Conservation (phyloP, 1,140 invertebrate genomes). For the Camponotus pennsylvanicus region DNA sequence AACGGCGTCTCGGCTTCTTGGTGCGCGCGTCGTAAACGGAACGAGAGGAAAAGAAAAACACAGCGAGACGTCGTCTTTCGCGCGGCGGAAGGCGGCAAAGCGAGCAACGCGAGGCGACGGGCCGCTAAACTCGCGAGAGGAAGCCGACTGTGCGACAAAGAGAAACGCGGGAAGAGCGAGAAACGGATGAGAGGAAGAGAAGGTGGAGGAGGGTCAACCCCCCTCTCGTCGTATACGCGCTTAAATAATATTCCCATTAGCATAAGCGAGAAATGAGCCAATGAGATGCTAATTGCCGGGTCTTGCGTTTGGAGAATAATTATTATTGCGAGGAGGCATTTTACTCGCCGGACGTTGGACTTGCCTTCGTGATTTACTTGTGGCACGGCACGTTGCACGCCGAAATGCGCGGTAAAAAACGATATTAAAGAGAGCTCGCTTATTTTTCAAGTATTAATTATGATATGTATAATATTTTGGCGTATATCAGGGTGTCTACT, state of each 20-base stretch:
- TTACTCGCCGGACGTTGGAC: slow-evolving; percentile 41
- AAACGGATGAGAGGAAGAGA: slow-evolving; percentile 32
- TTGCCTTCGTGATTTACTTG: slow-evolving; percentile 50
- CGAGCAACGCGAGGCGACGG: slow-evolving; percentile 55
- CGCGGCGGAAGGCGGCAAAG: slow-evolving; percentile 74
- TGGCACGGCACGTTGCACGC: slow-evolving; percentile 1
- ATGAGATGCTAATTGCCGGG: slow-evolving; percentile 83
- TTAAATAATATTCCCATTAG: slow-evolving; percentile 82
- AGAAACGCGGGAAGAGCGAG: slow-evolving; percentile 35
- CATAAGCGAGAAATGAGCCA: slow-evolving; percentile 81
- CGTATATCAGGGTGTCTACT: too few relatives aligned
- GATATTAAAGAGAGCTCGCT: slow-evolving; percentile 9
- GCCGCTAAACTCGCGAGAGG: slow-evolving; percentile 33
- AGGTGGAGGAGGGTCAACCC: slow-evolving; percentile 52
- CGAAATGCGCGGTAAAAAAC: neutral
- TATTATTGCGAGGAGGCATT: slow-evolving; percentile 73
- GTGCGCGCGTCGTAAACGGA: slow-evolving; percentile 72
- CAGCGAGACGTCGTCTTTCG: slow-evolving; percentile 24
- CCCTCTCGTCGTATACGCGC: slow-evolving; percentile 72
- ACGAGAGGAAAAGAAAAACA: slow-evolving; percentile 53
- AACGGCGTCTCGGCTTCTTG: slow-evolving; percentile 61
- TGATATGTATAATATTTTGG: too few relatives aligned
- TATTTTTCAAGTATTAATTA: slow-evolving; percentile 56
- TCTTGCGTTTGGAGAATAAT: slow-evolving; percentile 78
- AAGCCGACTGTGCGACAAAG: slow-evolving; percentile 26